Evolutionary conservation across 2,797 vertebrate species (phyloP), one percentile per base, ranked within the genome.

Genomic region (Dendrocincla tyrannina): DNA sequence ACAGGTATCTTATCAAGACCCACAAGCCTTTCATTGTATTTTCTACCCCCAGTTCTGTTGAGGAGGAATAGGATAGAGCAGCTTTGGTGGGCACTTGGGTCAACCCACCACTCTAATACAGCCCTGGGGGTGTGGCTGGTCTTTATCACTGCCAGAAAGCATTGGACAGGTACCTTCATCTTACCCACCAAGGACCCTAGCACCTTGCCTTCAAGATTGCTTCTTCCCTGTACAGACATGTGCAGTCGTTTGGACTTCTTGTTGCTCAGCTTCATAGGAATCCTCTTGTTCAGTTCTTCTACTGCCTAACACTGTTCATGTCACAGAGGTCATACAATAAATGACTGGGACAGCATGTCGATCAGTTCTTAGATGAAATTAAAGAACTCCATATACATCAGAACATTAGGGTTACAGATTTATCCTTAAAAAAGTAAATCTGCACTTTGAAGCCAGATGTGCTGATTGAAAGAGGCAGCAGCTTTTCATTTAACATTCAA

Each of bases 401-500:
- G 25, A 73, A 82, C 46, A 52, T 28, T 42, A 77, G 1, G 59
- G 42, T 66, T 74, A 42, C 24, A 84, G 52, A 59, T 80, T 83
- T 68, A 39, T 47, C 79, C 11, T 53, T 46, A 5, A 53, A 33
- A 5, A 50, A 33, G 6, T 33, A 37, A 67, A 35, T 30, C 28
- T 62, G 28, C 25, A 37, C 18, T 90, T 77, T 63, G 16, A 90
- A 69, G 14, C 47, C 30, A 59, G 5, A 27, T 75, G 5, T 73
- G 28, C 12, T 94, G 17, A 42, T 35, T 63, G 46, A 56, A 58
- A 92, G 72, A 83, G 11, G 5, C 35, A 62, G 47, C 13, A 39
- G 9, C 69, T 95, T 93, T 94, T 85, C 32, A 58, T 77, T 91
- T 84, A 76, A 69, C 25, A 62, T 91, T 81, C 59, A 94, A 73